phyloP scores from a whole-genome alignment of 1,140 invertebrate genomes.

The Chelonus insularis region DNA sequence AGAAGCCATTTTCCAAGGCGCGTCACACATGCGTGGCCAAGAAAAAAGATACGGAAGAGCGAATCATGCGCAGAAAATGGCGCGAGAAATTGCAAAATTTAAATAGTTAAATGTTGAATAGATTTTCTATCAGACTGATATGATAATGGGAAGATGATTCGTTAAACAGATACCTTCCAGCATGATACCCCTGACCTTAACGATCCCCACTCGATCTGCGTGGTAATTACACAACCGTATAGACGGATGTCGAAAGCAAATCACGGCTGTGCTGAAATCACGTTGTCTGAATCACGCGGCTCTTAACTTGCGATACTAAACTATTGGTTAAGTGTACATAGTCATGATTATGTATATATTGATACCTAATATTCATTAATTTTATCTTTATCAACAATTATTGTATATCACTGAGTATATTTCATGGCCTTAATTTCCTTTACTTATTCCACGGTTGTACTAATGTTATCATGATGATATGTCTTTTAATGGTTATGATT shows the following conservation, averaged over 20 bases:
- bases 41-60: too few relatives aligned
- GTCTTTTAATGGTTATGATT: too few relatives aligned
- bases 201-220: background rate
- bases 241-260: slow-evolving; percentile 11
- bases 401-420: too few relatives aligned
- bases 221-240: slow-evolving; percentile 22
- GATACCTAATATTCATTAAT: too few relatives aligned
- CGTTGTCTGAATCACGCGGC: slow-evolving; percentile 5
- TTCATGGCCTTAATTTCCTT: too few relatives aligned
- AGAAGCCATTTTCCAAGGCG: background rate
- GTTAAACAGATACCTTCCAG: slow-evolving; percentile 10
- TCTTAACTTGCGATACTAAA: background rate
- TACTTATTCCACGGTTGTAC: too few relatives aligned
- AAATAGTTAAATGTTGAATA: too few relatives aligned
- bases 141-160: background rate
- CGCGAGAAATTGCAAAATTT: background rate
- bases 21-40: background rate
- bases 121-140: too few relatives aligned
- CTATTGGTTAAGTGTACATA: background rate
- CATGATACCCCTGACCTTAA: slow-evolving; percentile 25
- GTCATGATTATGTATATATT: too few relatives aligned
- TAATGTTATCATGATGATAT: too few relatives aligned
- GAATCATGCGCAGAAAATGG: background rate
- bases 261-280: slow-evolving; percentile 15
- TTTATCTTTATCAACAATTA: too few relatives aligned